phyloP scores from a whole-genome alignment of 1,140 invertebrate genomes.

The Bombyx mori region DNA sequence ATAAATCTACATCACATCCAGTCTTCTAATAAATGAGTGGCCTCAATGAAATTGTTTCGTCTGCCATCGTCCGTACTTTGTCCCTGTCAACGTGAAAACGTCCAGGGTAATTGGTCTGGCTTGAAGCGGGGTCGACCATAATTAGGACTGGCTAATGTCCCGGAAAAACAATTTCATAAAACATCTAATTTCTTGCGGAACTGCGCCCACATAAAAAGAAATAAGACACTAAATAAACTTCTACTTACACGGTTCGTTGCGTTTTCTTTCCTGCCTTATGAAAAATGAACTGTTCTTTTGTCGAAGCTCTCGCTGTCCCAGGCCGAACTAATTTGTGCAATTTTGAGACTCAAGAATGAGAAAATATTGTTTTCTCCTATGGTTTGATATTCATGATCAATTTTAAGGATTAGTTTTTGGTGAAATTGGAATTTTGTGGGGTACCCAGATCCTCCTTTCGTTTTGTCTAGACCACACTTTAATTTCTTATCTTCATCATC shows the following conservation, averaged over 20 bases:
- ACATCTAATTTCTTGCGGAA: constrained; percentile 49
- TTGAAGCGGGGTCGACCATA: constrained; percentile 44
- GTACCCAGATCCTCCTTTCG: too few relatives aligned
- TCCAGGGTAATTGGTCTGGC: constrained; percentile 52
- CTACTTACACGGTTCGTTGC: constrained; percentile 51
- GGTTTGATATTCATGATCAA: too few relatives aligned
- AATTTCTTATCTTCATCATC: too few relatives aligned
- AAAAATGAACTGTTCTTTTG: constrained; percentile 32
- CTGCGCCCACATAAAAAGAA: constrained; percentile 55
- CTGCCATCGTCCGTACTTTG: constrained; percentile 32
- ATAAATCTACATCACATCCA: constrained; percentile 30
- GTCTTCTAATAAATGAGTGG: constrained; percentile 24
- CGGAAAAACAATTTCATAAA: constrained; percentile 70
- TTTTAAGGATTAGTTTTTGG: too few relatives aligned
- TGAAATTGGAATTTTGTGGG: too few relatives aligned
- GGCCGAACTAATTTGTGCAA: too few relatives aligned
- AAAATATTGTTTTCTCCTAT: too few relatives aligned
- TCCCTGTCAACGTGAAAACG: constrained; percentile 57
- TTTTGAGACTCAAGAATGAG: too few relatives aligned
- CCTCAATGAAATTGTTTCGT: constrained; percentile 27
- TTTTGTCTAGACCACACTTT: too few relatives aligned
- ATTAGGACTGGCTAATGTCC: constrained; percentile 64
- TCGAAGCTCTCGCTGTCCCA: constrained; percentile 15
- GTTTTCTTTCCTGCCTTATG: constrained; percentile 32
- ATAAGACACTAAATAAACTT: constrained; percentile 66